Evolutionary conservation across 2,797 vertebrate species (phyloP), one percentile per base, ranked within the genome.

Genomic region (Hirundo rustica): DNA sequence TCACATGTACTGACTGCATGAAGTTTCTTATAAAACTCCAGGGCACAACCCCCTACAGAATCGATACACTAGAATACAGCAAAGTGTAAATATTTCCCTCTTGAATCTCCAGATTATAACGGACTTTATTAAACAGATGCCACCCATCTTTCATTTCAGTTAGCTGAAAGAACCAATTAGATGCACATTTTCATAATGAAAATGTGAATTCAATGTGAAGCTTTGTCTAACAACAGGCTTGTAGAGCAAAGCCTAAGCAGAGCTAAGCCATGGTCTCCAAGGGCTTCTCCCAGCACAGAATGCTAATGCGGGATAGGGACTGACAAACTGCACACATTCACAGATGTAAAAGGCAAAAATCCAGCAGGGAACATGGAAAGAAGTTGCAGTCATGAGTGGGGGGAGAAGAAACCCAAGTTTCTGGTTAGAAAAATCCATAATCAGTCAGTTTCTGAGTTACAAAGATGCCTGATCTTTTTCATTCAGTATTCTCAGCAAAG

Each of bases 111-210:
- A 88, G 47, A 68, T 54, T 32, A 90, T 77, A 47, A 85, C 34
- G 20, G 68, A 85, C 58, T 87, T 82, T 4, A 82, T 55, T 93
- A 94, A 88, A 85, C 45, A 83, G 66, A 91, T 89, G 75, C 76
- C 92, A 91, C 92, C 81, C 91, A 85, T 77, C 36, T 55, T 93
- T 88, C 68, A 68, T 62, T 89, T 66, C 57, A 58, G 54, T 68
- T 42, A 75, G 54, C 87, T 91, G 78, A 91, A 96, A 95, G 75
- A 89, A 83, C 53, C 45, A 93, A 93, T 95, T 80, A 94, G 89
- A 77, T 55, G 85, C 66, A 83, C 6, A 2, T 92, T 89, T 85
- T 87, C 73, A 62, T 92, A 83, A 93, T 81, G 87, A 80, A 83
- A 92, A 77, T 2, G 64, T 32, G 91, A 89, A 89, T 94, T 89